Base-by-base conservation (phyloP, 2,113 vertebrate species). In the Cairina moschata region DNA sequence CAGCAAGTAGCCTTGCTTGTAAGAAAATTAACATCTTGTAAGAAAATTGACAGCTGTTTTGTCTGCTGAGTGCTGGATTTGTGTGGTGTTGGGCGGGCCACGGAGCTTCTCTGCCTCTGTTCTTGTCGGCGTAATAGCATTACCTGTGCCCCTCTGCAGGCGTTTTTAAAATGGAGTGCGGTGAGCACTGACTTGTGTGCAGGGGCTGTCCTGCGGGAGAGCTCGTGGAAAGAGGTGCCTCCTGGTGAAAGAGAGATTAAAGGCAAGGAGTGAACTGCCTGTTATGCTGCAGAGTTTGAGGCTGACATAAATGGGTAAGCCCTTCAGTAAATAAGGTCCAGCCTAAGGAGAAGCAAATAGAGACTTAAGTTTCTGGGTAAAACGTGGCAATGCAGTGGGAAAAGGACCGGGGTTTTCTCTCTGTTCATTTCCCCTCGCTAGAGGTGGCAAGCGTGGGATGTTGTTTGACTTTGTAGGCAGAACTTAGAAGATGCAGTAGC, bases 151-250 rank as follows among this genome's bases (percentile, higher is more conserved):
- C 1, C 86, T 83, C 56, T 50, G 91, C 38, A 34, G n/a, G 56
- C 13, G 2, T 34, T 46, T 52, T 28, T 84, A 8, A 40, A 62
- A 14, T 63, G 54, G 52, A 56, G 42, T 0, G 11, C 21, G 76
- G 56, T 88, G 21, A 83, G 23, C 9, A 4, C 63, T 36, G 83
- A 34, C 5, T 42, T 40, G 2, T 0, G 0, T 0, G 6, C 8
- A 67, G 38, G 40, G 52, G 14, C 4, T 67, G 2, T 54, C 66
- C 69, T 73, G 32, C 17, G 0, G 32, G 68, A 73, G 80, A 90
- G 22, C 65, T 67, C 20, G 40, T 8, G 11, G 17, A 18, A 66
- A 71, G 50, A 11, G 31, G 50, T 48, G 1, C 11, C 72, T 73
- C 86, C 42, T 88, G 54, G 55, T 66, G 63, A 58, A 18, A 63